Evolutionary conservation across 2,888 invertebrate species (phyloP), one percentile per base, ranked within the genome.

Genomic region (Deilephila porcellus): DNA sequence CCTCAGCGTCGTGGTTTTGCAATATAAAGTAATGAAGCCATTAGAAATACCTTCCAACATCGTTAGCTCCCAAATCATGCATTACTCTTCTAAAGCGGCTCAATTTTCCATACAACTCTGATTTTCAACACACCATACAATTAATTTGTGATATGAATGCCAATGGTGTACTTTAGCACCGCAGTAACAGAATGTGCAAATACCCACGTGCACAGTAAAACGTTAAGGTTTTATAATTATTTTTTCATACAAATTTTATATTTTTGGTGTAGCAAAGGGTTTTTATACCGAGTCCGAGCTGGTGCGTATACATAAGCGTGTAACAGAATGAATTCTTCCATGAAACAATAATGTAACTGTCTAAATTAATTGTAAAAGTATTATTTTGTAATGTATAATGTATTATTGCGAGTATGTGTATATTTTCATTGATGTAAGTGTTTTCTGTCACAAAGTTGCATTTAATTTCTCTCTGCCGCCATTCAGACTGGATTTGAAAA

Each of bases 141-240:
- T 91, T 92, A 79, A 88, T 91, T 92, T 92, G 91, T 92, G 90
- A 92, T 91, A 92, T 88, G 88, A 89, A 89, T 91, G 91, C 91
- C 90, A 92, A 91, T 90, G 84, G 81, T 81, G 78, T 77, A 83
- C 82, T 79, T 85, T 86, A 85, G 85, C 83, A 84, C 56, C 5
- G 0, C 56, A 4, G 80, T 72, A 73, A 70, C 74, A 80, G 79
- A 79, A 79, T 76, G 76, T 83, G 90, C 89, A 90, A 90, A 91
- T 91, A 90, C 89, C 90, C 89, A 84, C 80, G 84, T 84, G 90
- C 90, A 90, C 89, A 82, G 87, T 89, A 86, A 60, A 60, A 74
- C 77, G 75, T 86, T 90, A 88, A 89, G 87, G 52, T 89, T 88
- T 86, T 82, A 86, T 89, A 90, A 84, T 91, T 91, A 91, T 91